Evolutionary conservation across 1,140 invertebrate genomes (phyloP).

Genomic region (Eciton burchellii): DNA sequence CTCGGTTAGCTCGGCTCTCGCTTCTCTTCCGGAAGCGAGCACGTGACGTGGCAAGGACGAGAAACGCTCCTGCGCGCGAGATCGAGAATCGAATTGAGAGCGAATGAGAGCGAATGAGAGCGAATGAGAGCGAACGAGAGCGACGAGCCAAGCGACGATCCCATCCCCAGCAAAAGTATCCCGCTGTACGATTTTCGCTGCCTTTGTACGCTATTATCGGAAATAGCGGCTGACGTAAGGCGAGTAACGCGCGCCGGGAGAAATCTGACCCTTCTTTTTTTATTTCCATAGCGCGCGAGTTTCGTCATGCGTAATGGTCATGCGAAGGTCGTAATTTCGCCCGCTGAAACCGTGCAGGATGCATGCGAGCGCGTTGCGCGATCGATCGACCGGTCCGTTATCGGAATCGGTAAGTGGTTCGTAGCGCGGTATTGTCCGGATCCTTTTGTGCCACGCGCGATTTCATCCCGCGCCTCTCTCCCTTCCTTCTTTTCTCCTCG

Average conservation of each 20-base stretch:
- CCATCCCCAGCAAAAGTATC: not conserved
- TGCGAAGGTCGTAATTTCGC: constrained; percentile 54
- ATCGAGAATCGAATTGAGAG: constrained; percentile 17
- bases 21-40: constrained; percentile 26
- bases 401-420: constrained; percentile 52
- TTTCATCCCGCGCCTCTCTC: no score
- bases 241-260: constrained; percentile 19
- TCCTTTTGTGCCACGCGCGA: constrained; percentile 42
- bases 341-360: constrained; percentile 41
- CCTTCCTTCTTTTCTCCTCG: constrained; percentile 39
- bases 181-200: constrained; percentile 17
- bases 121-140: no score
- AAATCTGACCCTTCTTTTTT: constrained; percentile 37
- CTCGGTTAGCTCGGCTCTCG: not conserved
- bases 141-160: no score
- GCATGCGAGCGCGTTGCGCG: constrained; percentile 36
- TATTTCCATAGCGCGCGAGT: constrained; percentile 28
- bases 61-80: not conserved
- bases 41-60: not conserved
- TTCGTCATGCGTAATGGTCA: constrained; percentile 44
- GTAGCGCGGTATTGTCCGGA: constrained; percentile 35
- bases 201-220: constrained; percentile 42
- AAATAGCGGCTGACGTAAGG: constrained; percentile 51
- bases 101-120: no score
- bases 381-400: constrained; percentile 41